Base-by-base conservation (phyloP, 2,113 vertebrate species). In the Poeciliopsis retropinna region DNA sequence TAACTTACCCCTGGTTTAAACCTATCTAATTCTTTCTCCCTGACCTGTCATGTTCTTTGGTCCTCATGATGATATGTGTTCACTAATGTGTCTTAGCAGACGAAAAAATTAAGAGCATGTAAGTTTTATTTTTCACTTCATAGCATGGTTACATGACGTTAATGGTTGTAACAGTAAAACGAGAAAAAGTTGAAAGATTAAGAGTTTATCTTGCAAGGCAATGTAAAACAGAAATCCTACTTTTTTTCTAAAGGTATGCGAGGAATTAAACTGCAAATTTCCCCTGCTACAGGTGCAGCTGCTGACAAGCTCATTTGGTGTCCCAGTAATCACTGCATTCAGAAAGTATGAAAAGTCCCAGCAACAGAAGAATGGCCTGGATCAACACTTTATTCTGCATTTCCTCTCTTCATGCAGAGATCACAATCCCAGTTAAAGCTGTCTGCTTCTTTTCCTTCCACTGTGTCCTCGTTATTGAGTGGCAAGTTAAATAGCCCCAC, bases 401-500 rank as follows among this genome's bases (percentile, higher is more conserved):
- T 93, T 94, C 74, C 93, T 92, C 84, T 84, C 88, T 83, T 81
- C 74, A 81, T 86, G 85, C 87, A 83, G 60, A 70, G 80, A 86
- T 84, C 87, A 90, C 88, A 94, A 94, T 85, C 84, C 84, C 83
- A 88, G 89, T 86, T 83, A 84, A 88, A 90, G 77, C 84, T 66
- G 83, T 71, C 82, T 61, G 73, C 75, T 88, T 81, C 74, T 87
- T 82, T 83, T 79, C 82, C 85, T 84, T 92, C 85, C 86, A 85
- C 82, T 79, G 76, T 78, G 85, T 89, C 83, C 82, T 91, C 83
- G 65, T 51, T 93, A 92, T 93, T 90, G 93, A 89, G 78, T 69
- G 88, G 90, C 87, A 88, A 91, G 90, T 87, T 89, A 92, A 92
- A 91, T 94, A 91, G 84, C 67, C 86, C 77, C 84, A 93, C 90